These are phyloP conservation scores for Phyto melanocephala DNA, from an alignment of 2,888 invertebrate genomes.

Conservation along the genomic window DNA sequence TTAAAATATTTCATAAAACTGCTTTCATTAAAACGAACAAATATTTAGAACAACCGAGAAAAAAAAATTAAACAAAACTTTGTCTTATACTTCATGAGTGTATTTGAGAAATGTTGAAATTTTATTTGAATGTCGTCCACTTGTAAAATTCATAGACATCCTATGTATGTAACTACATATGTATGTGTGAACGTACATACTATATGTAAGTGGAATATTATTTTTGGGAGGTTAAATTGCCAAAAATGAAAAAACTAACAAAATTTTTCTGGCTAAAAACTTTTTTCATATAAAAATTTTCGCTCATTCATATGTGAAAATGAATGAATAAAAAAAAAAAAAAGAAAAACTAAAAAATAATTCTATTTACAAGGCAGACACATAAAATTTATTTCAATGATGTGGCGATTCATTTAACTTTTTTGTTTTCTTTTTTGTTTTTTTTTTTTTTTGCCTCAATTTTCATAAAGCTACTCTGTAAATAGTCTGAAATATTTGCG, in stretches of 20 bases:
- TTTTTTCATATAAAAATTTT: constrained; percentile 58
- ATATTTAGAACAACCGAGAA: not conserved
- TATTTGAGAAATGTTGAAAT: constrained; percentile 29
- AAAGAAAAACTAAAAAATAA: constrained; percentile 25
- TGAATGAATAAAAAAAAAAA: constrained; percentile 5
- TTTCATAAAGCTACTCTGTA: constrained; percentile 42
- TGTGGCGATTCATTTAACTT: constrained; percentile 34
- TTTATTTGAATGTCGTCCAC: constrained; percentile 68
- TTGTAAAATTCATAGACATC: constrained; percentile 62
- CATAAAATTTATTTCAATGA: constrained; percentile 50
- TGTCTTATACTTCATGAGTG: constrained; percentile 5
- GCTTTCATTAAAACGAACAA: not conserved
- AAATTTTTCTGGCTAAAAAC: constrained; percentile 38
- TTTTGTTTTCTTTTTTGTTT: not conserved
- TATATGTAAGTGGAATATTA: constrained; percentile 8
- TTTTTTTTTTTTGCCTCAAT: not conserved
- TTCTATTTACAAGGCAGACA: constrained; percentile 51
- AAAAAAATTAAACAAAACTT: constrained; percentile 15
- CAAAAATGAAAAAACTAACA: constrained; percentile 14
- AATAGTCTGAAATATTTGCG: constrained; percentile 60
- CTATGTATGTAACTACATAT: no score
- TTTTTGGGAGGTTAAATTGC: constrained; percentile 17
- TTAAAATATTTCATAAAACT: not conserved
- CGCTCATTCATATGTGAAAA: constrained; percentile 41
- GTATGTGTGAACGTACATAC: not conserved